Conservation (phyloP, 1,140 invertebrate genomes). For the Aphaenogaster rudis region DNA sequence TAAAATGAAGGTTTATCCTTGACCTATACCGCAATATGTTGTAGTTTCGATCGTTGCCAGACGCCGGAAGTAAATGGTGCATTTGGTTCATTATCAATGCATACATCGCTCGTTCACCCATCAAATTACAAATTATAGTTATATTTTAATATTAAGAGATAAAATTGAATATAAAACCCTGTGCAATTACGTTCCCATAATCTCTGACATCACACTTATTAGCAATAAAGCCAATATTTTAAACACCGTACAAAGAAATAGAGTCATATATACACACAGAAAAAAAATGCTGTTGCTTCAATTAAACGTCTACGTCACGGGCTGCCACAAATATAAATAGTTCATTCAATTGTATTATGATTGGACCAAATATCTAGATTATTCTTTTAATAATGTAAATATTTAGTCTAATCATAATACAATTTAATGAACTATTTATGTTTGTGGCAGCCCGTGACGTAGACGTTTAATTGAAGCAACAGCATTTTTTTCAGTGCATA, state of each 20-base stretch:
- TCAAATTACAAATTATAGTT: not conserved
- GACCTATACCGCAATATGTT: slow-evolving; percentile 66
- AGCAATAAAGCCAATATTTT: slow-evolving; percentile 1
- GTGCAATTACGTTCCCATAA: slow-evolving; percentile 12
- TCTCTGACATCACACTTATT: not conserved
- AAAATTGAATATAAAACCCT: not conserved
- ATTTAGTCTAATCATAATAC: too few species aligned
- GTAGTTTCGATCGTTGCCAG: slow-evolving; percentile 67
- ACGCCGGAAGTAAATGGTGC: slow-evolving; percentile 53
- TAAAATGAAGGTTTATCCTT: slow-evolving; percentile 68
- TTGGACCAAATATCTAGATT: too few species aligned
- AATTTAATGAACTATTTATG: too few species aligned
- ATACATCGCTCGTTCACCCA: not conserved
- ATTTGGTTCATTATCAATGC: slow-evolving; percentile 48
- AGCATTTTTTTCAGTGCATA: not conserved
- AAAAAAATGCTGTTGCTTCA: too few species aligned
- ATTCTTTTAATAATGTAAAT: too few species aligned
- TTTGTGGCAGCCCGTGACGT: too few species aligned
- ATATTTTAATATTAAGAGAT: not conserved
- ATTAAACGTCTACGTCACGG: too few species aligned
- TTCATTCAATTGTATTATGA: too few species aligned
- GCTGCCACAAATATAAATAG: too few species aligned
- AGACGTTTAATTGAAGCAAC: too few species aligned
- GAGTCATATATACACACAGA: too few species aligned
- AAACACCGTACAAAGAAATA: not conserved